A percentile compares a stretch with the other conserved stretches of the same genome.
phyloP scores from a whole-genome alignment of 23 tunicate species.

The Diplosoma virens region DNA sequence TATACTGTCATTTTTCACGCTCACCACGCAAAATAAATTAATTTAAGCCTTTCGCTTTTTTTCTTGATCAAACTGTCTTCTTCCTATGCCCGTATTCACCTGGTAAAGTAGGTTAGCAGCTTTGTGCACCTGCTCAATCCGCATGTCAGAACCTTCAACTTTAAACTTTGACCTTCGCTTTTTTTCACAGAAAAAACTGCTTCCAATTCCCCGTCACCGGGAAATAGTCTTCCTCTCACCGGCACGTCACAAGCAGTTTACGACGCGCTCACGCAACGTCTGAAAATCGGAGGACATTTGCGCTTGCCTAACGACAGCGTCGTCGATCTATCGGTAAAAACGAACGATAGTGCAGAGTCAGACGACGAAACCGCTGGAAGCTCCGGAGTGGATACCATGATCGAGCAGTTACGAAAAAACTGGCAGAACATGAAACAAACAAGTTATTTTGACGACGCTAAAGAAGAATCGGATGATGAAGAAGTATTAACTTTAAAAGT shows the following conservation, averaged over 20 bases:
- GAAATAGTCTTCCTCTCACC: neutral
- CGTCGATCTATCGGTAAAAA: slow-evolving; percentile 25
- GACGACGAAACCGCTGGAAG: neutral
- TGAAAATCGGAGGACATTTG: slow-evolving; percentile 44
- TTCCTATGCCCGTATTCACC: too few relatives aligned
- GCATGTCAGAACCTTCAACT: too few relatives aligned
- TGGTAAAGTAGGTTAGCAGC: too few relatives aligned
- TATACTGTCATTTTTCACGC: too few relatives aligned
- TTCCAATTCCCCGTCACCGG: neutral
- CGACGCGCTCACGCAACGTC: slow-evolving; percentile 55
- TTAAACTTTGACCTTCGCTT: too few relatives aligned
- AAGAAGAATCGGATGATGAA: slow-evolving; percentile 18
- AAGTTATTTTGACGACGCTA: neutral
- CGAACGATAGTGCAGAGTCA: neutral
- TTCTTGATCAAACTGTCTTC: too few relatives aligned
- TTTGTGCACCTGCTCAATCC: too few relatives aligned
- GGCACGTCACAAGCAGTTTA: slow-evolving; percentile 43
- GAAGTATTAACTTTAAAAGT: slow-evolving; percentile 60
- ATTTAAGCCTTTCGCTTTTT: too few relatives aligned
- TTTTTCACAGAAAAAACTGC: too few relatives aligned
- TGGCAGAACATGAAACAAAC: slow-evolving; percentile 34
- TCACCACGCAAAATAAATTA: too few relatives aligned
- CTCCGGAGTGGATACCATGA: slow-evolving; percentile 20
- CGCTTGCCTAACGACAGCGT: slow-evolving; percentile 12
- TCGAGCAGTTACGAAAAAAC: slow-evolving; percentile 39